Conservation (phyloP, 2,113 vertebrate genomes). For the Zosterops hypoxanthus region DNA sequence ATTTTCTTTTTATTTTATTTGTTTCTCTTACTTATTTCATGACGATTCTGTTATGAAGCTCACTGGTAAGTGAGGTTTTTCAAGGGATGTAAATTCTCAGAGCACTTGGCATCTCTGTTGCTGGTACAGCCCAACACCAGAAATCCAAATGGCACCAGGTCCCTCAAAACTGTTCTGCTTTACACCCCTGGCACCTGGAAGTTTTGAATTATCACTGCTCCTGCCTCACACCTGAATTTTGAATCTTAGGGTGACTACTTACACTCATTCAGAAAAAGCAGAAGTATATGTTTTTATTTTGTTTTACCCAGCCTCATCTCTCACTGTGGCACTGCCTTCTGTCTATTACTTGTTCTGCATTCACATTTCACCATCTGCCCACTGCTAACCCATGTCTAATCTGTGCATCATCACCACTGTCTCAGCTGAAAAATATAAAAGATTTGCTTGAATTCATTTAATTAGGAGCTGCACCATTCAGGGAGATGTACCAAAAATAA, state of each 20-base stretch:
- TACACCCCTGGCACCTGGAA: neutral
- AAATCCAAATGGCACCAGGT: neutral
- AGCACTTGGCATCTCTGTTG: neutral
- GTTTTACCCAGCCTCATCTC: neutral
- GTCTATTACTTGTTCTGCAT: neutral
- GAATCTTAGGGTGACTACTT: neutral
- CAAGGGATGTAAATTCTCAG: neutral
- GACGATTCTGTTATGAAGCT: neutral
- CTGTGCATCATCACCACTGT: neutral
- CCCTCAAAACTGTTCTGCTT: neutral
- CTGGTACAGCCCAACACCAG: neutral
- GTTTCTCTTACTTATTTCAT: neutral
- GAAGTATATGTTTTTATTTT: neutral
- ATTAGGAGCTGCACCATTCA: neutral
- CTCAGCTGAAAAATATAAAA: neutral
- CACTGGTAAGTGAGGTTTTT: neutral
- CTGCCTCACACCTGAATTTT: neutral
- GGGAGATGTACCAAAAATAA: slow-evolving; percentile 3
- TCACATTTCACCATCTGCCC: neutral
- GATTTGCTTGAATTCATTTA: slow-evolving; percentile 10
- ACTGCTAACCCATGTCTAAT: neutral
- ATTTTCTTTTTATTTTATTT: neutral
- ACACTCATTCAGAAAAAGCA: neutral
- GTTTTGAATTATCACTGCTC: neutral
- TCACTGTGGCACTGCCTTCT: neutral